Percentiles rank a stretch among this genome's conserved stretches.
These are phyloP conservation scores for Drosophila peninsularis DNA, from an alignment of 2,888 invertebrate species.

Conservation along the genomic window DNA sequence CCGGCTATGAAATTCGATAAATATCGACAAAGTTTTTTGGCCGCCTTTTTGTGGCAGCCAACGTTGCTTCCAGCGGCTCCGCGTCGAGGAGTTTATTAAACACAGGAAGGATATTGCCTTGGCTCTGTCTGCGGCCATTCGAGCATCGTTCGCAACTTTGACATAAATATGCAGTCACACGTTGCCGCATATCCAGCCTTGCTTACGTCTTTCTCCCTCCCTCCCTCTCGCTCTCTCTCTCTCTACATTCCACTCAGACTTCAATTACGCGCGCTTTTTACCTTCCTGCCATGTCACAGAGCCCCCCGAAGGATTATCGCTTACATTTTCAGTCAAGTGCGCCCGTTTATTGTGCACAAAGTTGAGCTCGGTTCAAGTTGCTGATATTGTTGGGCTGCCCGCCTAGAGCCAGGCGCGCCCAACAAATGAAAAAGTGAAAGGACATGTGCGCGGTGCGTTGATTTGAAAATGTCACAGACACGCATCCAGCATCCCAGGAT, in stretches of 20 bases:
- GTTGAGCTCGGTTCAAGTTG: slow-evolving; percentile 47
- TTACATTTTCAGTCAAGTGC: slow-evolving; percentile 74
- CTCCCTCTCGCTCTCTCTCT: background rate
- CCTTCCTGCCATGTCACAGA: slow-evolving; percentile 27
- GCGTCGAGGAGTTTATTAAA: slow-evolving; percentile 70
- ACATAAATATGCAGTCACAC: slow-evolving; percentile 68
- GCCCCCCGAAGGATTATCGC: slow-evolving; percentile 69
- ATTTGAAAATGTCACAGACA: slow-evolving; percentile 69
- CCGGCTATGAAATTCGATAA: slow-evolving; percentile 80
- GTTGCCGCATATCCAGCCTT: slow-evolving; percentile 13
- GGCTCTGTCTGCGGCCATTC: slow-evolving; percentile 36
- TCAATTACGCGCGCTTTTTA: slow-evolving; percentile 68
- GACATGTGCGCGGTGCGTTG: slow-evolving; percentile 54
- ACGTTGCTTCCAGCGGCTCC: background rate
- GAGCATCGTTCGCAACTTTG: slow-evolving; percentile 57
- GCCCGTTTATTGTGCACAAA: slow-evolving; percentile 68
- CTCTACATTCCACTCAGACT: slow-evolving; percentile 32
- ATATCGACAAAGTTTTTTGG: slow-evolving; percentile 73
- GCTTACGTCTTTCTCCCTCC: slow-evolving; percentile 7
- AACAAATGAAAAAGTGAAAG: slow-evolving; percentile 58
- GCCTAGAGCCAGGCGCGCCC: background rate
- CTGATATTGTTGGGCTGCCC: slow-evolving; percentile 43
- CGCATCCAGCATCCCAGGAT: slow-evolving; percentile 30
- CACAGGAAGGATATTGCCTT: slow-evolving; percentile 70
- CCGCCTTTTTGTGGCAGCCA: slow-evolving; percentile 28